A percentile compares a stretch with the other conserved stretches of the same genome.
These are phyloP conservation scores for Strigamia transsilvanica DNA, from an alignment of 2,888 invertebrate genomes.

Conservation along the genomic window DNA sequence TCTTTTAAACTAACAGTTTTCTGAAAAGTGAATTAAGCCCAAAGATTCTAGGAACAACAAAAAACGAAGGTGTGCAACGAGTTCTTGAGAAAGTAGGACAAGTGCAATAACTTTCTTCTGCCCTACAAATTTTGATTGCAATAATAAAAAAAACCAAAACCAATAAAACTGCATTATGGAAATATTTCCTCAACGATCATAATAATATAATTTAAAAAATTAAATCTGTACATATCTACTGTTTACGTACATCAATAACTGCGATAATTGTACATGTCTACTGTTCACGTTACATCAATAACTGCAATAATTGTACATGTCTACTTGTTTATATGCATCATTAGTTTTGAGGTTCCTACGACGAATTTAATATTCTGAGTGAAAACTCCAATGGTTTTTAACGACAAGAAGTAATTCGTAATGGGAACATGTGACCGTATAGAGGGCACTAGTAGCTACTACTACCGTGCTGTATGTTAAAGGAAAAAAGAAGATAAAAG, in stretches of 20 bases:
- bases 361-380: background rate
- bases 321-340: too few species aligned
- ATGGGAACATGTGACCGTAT: background rate
- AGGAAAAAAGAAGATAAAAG: background rate
- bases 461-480: background rate
- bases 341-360: too few species aligned
- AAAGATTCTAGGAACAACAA: too few species aligned
- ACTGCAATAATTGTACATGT: background rate
- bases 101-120: conserved; percentile 11
- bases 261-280: background rate
- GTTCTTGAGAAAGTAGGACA: background rate
- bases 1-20: background rate
- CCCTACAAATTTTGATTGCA: background rate
- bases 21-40: too few species aligned
- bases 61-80: background rate
- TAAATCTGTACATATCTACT: too few species aligned
- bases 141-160: background rate
- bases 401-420: too few species aligned
- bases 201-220: too few species aligned
- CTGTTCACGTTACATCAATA: too few species aligned
- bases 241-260: too few species aligned
- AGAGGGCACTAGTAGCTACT: background rate
- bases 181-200: background rate
- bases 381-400: too few species aligned
- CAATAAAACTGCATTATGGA: background rate